A percentile compares a stretch with the other conserved stretches of the same genome.
Evolutionary conservation across 2,888 invertebrate genomes (phyloP).

Genomic region (Globia sparganii): DNA sequence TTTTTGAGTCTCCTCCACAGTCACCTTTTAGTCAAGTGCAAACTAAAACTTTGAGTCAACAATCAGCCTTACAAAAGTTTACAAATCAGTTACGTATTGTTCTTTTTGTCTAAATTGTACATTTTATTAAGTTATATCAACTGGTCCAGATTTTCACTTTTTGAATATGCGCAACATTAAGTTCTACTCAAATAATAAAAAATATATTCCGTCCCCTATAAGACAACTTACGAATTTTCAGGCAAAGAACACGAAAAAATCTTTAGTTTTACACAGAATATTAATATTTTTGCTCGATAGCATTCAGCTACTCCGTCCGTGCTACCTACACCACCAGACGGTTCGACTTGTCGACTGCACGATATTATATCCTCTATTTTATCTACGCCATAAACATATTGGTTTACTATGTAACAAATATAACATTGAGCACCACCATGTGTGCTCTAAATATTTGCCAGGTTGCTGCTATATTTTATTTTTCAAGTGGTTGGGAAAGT

Average conservation of each 20-base stretch:
- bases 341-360: slow-evolving; percentile 58
- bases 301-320: slow-evolving; percentile 34
- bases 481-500: slow-evolving; percentile 27
- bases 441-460: slow-evolving; percentile 47
- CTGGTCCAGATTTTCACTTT: neutral
- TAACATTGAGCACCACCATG: slow-evolving; percentile 44
- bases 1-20: slow-evolving; percentile 75
- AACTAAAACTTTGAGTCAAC: slow-evolving; percentile 72
- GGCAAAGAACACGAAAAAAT: slow-evolving; percentile 24
- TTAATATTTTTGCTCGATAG: slow-evolving; percentile 44
- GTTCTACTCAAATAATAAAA: neutral
- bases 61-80: slow-evolving; percentile 53
- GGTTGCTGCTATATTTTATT: slow-evolving; percentile 27
- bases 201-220: neutral
- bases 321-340: slow-evolving; percentile 49
- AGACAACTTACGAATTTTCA: slow-evolving; percentile 5
- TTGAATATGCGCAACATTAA: too few species aligned
- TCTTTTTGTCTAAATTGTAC: slow-evolving; percentile 2
- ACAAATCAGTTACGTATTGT: slow-evolving; percentile 29
- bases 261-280: slow-evolving; percentile 46
- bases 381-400: slow-evolving; percentile 62
- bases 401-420: slow-evolving; percentile 55
- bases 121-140: neutral
- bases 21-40: slow-evolving; percentile 69
- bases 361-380: slow-evolving; percentile 59